Conservation (phyloP, 2,113 vertebrate species). For the Oryzias melastigma region DNA sequence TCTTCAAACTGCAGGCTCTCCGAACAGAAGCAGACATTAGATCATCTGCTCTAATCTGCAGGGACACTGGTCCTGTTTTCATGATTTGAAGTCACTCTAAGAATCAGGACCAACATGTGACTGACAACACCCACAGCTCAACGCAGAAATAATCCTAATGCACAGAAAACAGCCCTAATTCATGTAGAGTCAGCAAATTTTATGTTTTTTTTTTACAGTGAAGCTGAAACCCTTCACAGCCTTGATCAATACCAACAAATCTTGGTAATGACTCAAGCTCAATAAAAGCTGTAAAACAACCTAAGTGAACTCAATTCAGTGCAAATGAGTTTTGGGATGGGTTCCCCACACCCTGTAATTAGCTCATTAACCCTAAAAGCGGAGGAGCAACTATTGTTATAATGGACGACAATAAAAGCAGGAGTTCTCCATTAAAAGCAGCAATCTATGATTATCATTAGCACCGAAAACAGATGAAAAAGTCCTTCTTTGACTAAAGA, state of each 20-base stretch:
- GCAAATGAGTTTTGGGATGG: constrained; percentile 1
- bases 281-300: constrained; percentile 2
- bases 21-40: constrained; percentile 28
- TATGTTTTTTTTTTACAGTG: too few species aligned
- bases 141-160: neutral
- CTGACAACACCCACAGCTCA: neutral
- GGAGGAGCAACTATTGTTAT: neutral
- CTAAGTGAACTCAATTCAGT: neutral
- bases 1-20: constrained; percentile 4
- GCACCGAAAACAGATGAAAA: too few species aligned
- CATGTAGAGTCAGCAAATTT: too few species aligned
- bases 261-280: constrained; percentile 3
- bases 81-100: constrained; percentile 7
- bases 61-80: constrained; percentile 5
- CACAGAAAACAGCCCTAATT: neutral
- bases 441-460: neutral
- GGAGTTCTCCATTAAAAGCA: neutral
- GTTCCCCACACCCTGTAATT: neutral
- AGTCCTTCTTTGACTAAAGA: too few species aligned
- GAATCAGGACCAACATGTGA: neutral
- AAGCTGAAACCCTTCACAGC: constrained; percentile 2
- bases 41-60: constrained; percentile 28
- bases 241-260: constrained; percentile 14
- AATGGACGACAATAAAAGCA: neutral
- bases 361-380: constrained; percentile 4